phyloP scores from a whole-genome alignment of 2,888 invertebrate genomes.

The Coenonympha glycerion region DNA sequence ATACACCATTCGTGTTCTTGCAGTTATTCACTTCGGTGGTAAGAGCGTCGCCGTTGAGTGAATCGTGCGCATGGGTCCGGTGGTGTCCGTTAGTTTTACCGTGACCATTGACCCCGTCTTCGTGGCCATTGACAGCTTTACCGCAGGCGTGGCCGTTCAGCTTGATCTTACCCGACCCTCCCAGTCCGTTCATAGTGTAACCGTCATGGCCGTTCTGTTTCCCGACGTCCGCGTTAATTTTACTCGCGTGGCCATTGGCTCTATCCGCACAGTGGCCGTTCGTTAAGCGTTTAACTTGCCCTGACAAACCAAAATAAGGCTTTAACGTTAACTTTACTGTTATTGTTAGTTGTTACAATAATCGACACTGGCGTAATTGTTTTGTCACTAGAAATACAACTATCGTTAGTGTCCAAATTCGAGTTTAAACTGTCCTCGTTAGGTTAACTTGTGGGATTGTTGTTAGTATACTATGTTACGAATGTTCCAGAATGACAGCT shows the following conservation, averaged over 20 bases:
- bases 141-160: conserved; percentile 31
- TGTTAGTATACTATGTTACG: conserved; percentile 45
- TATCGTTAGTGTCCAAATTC: conserved; percentile 32
- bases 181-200: conserved; percentile 26
- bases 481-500: conserved; percentile 51
- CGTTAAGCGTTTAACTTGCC: conserved; percentile 45
- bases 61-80: conserved; percentile 30
- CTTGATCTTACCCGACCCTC: conserved; percentile 23
- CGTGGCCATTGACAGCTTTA: conserved; percentile 33
- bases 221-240: conserved; percentile 27
- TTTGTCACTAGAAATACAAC: conserved; percentile 38
- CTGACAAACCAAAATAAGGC: conserved; percentile 60
- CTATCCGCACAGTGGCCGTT: conserved; percentile 40
- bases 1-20: conserved; percentile 43
- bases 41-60: conserved; percentile 36
- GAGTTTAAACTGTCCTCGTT: conserved; percentile 19
- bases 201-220: conserved; percentile 32
- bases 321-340: conserved; percentile 38
- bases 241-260: conserved; percentile 33
- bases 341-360: too few relatives aligned
- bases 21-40: conserved; percentile 37
- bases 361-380: conserved; percentile 61
- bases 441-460: conserved; percentile 49
- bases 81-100: conserved; percentile 35
- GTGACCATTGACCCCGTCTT: conserved; percentile 35